Evolutionary conservation across 2,888 invertebrate species (phyloP).

Genomic region (Chymomyza caudatula): DNA sequence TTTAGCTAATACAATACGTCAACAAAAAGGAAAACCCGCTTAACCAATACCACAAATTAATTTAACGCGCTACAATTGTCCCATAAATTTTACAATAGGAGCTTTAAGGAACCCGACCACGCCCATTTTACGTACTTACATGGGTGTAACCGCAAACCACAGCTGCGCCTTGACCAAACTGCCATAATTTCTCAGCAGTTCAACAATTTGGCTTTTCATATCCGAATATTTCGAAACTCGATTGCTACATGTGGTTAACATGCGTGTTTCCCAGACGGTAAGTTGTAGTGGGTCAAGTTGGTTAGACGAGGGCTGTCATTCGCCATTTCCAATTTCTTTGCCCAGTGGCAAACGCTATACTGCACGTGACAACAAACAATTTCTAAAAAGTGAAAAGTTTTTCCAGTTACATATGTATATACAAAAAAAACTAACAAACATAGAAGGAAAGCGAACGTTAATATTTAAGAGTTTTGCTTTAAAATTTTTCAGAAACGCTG

Average conservation of each 20-base stretch:
- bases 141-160: conserved; percentile 15
- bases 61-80: conserved; percentile 44
- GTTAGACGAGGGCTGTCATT: neutral
- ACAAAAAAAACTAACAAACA: too few relatives aligned
- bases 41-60: neutral
- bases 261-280: conserved; percentile 22
- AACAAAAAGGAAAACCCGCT: neutral
- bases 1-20: neutral
- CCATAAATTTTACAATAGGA: conserved; percentile 63
- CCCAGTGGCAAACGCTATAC: neutral
- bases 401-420: too few relatives aligned
- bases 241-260: conserved; percentile 43
- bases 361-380: conserved; percentile 41
- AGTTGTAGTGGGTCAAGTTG: neutral
- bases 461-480: too few relatives aligned
- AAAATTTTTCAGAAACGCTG: too few relatives aligned
- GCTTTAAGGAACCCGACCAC: conserved; percentile 42
- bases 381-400: conserved; percentile 41
- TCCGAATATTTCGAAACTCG: conserved; percentile 54
- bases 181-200: conserved; percentile 61
- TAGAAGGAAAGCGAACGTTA: too few relatives aligned
- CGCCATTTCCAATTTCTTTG: neutral
- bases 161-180: conserved; percentile 12
- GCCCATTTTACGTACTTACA: conserved; percentile 9
- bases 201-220: conserved; percentile 45